A percentile compares a stretch with the other conserved stretches of the same genome.
Evolutionary conservation across 2,113 vertebrate genomes (phyloP).

Genomic region (Serilophus lunatus): DNA sequence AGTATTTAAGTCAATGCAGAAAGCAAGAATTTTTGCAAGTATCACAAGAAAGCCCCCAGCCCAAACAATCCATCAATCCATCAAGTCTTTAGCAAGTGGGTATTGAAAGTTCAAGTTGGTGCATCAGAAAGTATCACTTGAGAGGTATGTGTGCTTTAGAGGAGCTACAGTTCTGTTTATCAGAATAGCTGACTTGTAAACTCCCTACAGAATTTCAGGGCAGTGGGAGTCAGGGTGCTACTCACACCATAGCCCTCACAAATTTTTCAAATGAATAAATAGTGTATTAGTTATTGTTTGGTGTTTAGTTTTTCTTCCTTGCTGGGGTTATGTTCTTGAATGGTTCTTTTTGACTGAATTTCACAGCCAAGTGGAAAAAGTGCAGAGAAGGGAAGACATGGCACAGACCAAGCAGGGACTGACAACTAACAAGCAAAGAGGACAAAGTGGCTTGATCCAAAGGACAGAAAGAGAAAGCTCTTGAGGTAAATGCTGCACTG

Average conservation of each 20-base stretch:
- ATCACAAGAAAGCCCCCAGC: neutral
- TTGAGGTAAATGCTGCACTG: neutral
- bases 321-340: neutral
- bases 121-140: neutral
- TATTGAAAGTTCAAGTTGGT: neutral
- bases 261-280: neutral
- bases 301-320: neutral
- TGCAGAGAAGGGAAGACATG: neutral
- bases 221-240: neutral
- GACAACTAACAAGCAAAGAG: neutral
- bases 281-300: neutral
- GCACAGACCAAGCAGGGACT: neutral
- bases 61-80: neutral
- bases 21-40: conserved; percentile 25
- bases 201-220: neutral
- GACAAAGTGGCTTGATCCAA: neutral
- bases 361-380: too few species aligned
- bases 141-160: too few species aligned
- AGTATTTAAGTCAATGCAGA: conserved; percentile 17
- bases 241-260: neutral
- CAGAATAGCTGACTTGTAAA: neutral
- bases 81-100: neutral
- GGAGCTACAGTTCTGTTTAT: too few species aligned
- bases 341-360: neutral
- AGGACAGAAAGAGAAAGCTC: neutral